These are phyloP conservation scores for Menura novaehollandiae DNA, from an alignment of 2,113 vertebrate genomes.

Conservation along the genomic window DNA sequence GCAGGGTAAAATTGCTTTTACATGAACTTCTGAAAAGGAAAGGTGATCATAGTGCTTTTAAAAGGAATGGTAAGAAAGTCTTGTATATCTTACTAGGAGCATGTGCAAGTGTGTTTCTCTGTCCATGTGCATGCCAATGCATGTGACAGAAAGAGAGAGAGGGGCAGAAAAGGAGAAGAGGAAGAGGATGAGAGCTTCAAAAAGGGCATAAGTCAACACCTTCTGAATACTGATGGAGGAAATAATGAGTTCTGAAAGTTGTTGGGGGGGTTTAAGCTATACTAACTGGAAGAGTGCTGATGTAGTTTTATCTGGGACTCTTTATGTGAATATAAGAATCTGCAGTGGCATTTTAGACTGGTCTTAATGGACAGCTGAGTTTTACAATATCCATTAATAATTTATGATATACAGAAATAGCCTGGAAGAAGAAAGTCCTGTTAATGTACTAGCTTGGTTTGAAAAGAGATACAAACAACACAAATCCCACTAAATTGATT, in stretches of 20 bases:
- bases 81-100: background rate
- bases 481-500: background rate
- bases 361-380: background rate
- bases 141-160: background rate
- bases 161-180: background rate
- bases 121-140: background rate
- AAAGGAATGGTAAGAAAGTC: background rate
- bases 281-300: background rate
- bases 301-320: background rate
- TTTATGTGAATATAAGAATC: background rate
- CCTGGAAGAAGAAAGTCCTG: background rate
- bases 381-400: background rate
- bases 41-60: background rate
- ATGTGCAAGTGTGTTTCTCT: background rate
- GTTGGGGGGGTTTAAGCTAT: background rate
- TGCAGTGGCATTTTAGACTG: background rate
- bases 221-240: background rate
- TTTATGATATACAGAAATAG: background rate
- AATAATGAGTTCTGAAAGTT: background rate
- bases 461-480: background rate
- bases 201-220: background rate
- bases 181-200: background rate
- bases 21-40: background rate
- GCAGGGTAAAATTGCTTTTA: background rate
- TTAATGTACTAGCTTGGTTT: background rate